Base-by-base conservation (phyloP, 2,797 vertebrate genomes). In the Bovichtus variegatus region DNA sequence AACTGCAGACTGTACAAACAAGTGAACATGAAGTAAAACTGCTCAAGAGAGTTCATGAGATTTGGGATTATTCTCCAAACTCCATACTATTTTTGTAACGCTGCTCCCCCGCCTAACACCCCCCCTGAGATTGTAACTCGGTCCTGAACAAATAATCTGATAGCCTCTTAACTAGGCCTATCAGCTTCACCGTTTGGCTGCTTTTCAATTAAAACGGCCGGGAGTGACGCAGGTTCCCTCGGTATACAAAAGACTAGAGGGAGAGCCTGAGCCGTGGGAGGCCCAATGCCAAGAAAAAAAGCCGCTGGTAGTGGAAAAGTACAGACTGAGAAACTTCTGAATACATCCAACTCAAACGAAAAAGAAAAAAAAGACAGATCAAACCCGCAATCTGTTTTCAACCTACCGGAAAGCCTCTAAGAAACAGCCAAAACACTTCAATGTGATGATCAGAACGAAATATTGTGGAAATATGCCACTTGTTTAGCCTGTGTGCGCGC, bases 231-330 rank as follows among this genome's bases (percentile, higher is more conserved):
- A 90, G 51, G 72, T 59, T 63, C 27, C 62, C 66, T 59, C 49
- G 27, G 62, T 62, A n/a, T 58, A 89, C 81, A 86, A 85, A 83
- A 78, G 76, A 64, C 31, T 21, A 51, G 75, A 71, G 66, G 71
- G 78, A 68, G 75, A 84, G 86, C 50, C 62, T 50, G 21, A 47
- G 70, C 38, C 44, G 59, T 36, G 70, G 77, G 77, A 68, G 90
- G 87, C 75, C 65, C 27, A 43, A 31, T 78, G 93, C 92, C 92
- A 94, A 92, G 80, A 88, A 84, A 83, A 87, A 84, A 88, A 79
- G 79, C 74, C 61, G 76, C 73, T 80, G 86, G 55, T 74, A 85
- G 88, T 94, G 93, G 93, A 94, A 95, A 95, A 94, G 87, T 94
- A 94, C 91, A 89, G 89, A 62, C 46, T 49, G 68, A 66, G 78